Conservation (phyloP, 1,140 invertebrate species). For the Cyphomyrmex costatus region DNA sequence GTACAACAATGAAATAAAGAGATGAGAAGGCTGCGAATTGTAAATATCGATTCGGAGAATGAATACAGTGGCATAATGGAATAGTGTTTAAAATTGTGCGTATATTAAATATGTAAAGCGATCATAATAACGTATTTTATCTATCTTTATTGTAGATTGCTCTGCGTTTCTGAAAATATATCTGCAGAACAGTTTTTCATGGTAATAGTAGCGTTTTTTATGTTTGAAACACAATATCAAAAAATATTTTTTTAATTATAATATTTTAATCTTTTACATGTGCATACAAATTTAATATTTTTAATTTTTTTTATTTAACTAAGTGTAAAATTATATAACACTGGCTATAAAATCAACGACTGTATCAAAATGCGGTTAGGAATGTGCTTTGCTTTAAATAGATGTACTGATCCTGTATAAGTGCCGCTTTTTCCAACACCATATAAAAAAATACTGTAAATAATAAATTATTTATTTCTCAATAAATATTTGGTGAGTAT, state of each 20-base stretch:
- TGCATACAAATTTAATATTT: not conserved
- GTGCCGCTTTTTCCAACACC: too few species aligned
- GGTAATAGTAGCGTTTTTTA: slow-evolving; percentile 48
- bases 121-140: slow-evolving; percentile 79
- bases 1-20: slow-evolving; percentile 59
- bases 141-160: slow-evolving; percentile 78
- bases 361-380: too few species aligned
- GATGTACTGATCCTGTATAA: too few species aligned
- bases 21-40: slow-evolving; percentile 63
- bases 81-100: slow-evolving; percentile 67
- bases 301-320: not conserved
- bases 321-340: not conserved
- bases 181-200: slow-evolving; percentile 71
- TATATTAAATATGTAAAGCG: slow-evolving; percentile 55
- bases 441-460: too few species aligned
- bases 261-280: not conserved
- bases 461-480: too few species aligned
- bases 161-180: slow-evolving; percentile 77
- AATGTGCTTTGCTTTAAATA: too few species aligned
- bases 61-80: slow-evolving; percentile 71
- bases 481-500: too few species aligned
- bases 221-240: not conserved
- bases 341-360: too few species aligned
- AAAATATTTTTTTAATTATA: slow-evolving; percentile 1
- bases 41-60: slow-evolving; percentile 80